A percentile compares a stretch with the other conserved stretches of the same genome.
Conservation (phyloP, 2,113 vertebrate species). For the Pleuronectes platessa region DNA sequence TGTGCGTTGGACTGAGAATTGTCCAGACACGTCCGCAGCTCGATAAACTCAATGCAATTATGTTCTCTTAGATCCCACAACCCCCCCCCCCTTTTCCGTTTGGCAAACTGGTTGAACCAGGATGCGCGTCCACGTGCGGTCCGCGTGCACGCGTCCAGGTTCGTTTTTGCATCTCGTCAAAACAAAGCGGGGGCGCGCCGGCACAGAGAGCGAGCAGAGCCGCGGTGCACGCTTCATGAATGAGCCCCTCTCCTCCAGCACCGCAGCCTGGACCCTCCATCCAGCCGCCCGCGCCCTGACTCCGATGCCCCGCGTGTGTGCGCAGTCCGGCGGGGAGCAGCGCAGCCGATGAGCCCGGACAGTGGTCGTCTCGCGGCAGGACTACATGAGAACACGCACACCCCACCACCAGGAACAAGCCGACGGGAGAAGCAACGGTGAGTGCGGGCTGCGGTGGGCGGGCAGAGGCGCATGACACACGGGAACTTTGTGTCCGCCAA, state of each 20-base stretch:
- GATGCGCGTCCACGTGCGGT: constrained; percentile 49
- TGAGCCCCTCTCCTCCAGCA: constrained; percentile 59
- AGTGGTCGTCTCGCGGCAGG: constrained; percentile 3
- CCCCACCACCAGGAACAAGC: constrained; percentile 43
- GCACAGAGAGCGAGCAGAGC: constrained; percentile 15
- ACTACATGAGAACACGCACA: constrained; percentile 50
- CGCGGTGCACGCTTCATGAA: constrained; percentile 69
- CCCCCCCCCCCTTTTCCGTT: neutral
- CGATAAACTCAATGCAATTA: neutral
- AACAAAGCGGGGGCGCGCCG: constrained; percentile 79
- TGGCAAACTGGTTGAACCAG: constrained; percentile 23
- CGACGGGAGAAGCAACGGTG: constrained; percentile 62
- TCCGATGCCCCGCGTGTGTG: constrained; percentile 23
- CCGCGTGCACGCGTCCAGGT: constrained; percentile 54
- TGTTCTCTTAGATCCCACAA: neutral
- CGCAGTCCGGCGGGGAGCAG: constrained; percentile 33
- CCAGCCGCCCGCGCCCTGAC: constrained; percentile 49
- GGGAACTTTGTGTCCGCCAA: constrained; percentile 68
- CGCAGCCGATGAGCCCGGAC: constrained; percentile 51
- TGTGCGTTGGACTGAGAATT: neutral
- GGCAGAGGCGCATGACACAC: constrained; percentile 56
- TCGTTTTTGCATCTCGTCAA: constrained; percentile 74
- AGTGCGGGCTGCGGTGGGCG: constrained; percentile 58
- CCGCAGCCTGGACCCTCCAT: constrained; percentile 50
- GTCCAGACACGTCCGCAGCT: neutral